Evolutionary conservation across 2,888 invertebrate genomes (phyloP).

Genomic region (Rhodophaea formosa): DNA sequence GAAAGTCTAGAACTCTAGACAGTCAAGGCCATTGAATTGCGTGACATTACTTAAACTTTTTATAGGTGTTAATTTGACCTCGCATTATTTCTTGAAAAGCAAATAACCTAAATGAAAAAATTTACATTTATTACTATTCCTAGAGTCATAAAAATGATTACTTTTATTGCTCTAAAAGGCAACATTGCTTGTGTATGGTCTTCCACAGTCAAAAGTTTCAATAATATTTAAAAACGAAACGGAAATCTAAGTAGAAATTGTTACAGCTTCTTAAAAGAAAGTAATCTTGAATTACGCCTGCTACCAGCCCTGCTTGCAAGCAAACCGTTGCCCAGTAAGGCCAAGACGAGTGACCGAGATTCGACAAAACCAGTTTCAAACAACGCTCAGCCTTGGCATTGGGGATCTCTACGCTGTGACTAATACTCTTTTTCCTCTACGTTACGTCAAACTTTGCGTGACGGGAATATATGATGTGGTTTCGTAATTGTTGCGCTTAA

Average conservation of each 20-base stretch:
- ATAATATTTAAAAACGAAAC: too few species aligned
- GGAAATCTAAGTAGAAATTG: too few species aligned
- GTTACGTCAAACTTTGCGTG: conserved; percentile 10
- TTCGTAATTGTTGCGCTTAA: conserved; percentile 6
- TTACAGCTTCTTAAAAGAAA: not conserved
- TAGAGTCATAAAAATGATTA: not conserved
- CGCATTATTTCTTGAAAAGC: not conserved
- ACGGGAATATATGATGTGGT: conserved; percentile 12
- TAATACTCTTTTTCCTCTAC: conserved; percentile 9
- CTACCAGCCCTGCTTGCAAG: conserved; percentile 6
- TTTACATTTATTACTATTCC: not conserved
- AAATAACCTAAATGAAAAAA: not conserved
- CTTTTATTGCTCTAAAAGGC: too few species aligned
- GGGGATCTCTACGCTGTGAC: conserved; percentile 9
- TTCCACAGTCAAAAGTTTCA: too few species aligned
- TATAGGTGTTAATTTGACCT: not conserved
- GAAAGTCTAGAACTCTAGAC: conserved; percentile 4
- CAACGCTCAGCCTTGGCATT: conserved; percentile 19
- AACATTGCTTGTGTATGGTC: too few species aligned
- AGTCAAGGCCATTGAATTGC: not conserved
- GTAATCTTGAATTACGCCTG: not conserved
- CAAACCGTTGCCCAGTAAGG: conserved; percentile 12
- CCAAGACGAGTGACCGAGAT: conserved; percentile 9
- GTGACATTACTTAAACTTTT: not conserved
- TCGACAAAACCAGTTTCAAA: conserved; percentile 14